These are phyloP conservation scores for Bombycilla garrulus DNA, from an alignment of 2,113 vertebrate species.

Conservation along the genomic window DNA sequence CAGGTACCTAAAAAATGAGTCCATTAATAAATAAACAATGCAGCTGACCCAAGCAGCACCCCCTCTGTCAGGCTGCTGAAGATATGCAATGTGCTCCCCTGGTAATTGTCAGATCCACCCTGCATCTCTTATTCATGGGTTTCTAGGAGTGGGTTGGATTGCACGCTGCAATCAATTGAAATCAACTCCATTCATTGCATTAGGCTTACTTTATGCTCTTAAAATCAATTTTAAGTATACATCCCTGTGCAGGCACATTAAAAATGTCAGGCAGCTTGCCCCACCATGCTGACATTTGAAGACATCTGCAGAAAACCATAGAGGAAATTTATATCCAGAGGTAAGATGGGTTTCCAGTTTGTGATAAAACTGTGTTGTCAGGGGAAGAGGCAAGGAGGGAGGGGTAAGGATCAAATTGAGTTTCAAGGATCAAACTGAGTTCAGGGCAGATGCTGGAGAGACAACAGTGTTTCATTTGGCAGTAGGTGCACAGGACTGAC, in stretches of 20 bases:
- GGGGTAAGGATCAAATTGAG: neutral
- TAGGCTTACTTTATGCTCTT: neutral
- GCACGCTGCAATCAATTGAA: neutral
- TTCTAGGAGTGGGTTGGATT: neutral
- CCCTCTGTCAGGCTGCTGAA: neutral
- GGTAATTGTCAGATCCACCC: neutral
- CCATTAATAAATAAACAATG: neutral
- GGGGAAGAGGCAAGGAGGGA: neutral
- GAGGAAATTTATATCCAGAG: neutral
- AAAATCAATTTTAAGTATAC: neutral
- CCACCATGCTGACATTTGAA: neutral
- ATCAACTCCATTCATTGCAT: neutral
- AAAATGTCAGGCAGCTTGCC: neutral
- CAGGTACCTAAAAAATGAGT: neutral
- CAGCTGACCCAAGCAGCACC: neutral
- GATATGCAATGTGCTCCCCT: neutral
- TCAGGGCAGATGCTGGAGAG: conserved; percentile 38
- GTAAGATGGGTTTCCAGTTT: neutral
- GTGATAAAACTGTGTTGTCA: neutral
- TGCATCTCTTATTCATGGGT: neutral
- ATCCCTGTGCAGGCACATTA: neutral
- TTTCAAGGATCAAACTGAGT: conserved; percentile 39
- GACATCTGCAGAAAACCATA: neutral
- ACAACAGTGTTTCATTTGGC: conserved; percentile 35
- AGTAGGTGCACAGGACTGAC: neutral